Evolutionary conservation across 2,888 invertebrate genomes (phyloP).

Genomic region (Drosophila algonquin): DNA sequence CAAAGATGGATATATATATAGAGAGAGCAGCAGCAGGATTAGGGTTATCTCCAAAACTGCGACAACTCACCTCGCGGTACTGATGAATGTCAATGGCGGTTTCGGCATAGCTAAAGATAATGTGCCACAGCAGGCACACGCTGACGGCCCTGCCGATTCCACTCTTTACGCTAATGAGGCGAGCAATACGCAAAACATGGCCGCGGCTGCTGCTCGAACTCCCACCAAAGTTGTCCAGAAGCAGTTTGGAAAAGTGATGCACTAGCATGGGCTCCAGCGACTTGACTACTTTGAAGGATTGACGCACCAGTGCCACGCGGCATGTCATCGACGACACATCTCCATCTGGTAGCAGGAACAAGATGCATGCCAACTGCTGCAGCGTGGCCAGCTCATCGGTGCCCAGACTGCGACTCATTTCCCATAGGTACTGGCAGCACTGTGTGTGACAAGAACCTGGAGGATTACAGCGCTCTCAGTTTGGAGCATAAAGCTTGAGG

Average conservation of each 20-base stretch:
- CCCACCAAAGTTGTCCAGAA: conserved; percentile 9
- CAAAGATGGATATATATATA: neutral
- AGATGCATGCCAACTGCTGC: conserved; percentile 9
- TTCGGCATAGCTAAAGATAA: conserved; percentile 1
- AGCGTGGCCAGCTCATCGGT: conserved; percentile 14
- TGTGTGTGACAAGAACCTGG: neutral
- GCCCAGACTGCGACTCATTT: neutral
- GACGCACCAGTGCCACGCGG: neutral
- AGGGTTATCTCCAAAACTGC: neutral
- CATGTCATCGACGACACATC: neutral
- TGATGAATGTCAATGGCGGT: conserved; percentile 5
- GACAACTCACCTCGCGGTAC: conserved; percentile 13
- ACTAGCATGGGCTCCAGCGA: conserved; percentile 24
- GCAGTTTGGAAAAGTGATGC: conserved; percentile 3
- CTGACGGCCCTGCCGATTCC: conserved; percentile 25
- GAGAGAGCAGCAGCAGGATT: neutral
- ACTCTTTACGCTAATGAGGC: neutral
- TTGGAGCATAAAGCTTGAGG: neutral
- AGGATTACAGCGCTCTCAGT: no score
- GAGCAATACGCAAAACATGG: conserved; percentile 3
- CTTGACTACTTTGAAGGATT: neutral
- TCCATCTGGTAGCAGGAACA: conserved; percentile 4
- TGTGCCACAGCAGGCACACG: conserved; percentile 28
- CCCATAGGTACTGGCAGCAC: neutral
- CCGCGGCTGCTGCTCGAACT: neutral